These are phyloP conservation scores for Macquaria ambigua DNA, from an alignment of 2,113 vertebrate species.

Conservation along the genomic window DNA sequence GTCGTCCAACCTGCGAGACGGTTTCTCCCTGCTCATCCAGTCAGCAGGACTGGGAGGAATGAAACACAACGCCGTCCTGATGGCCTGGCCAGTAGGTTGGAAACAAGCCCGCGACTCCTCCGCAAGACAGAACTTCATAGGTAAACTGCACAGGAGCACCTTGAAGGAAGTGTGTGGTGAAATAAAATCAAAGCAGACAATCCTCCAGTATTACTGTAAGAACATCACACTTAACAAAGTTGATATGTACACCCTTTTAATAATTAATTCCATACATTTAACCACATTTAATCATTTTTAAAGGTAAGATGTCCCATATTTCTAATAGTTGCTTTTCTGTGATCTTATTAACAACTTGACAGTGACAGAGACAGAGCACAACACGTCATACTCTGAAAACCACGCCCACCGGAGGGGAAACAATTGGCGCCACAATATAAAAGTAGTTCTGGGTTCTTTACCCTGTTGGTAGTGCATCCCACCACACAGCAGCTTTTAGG, in stretches of 20 bases:
- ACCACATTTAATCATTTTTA: neutral
- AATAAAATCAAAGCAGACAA: neutral
- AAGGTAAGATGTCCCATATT: neutral
- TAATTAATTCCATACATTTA: neutral
- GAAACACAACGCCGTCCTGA: conserved; percentile 95
- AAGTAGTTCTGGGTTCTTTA: too few relatives aligned
- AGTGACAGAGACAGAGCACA: too few relatives aligned
- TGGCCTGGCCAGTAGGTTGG: conserved; percentile 93
- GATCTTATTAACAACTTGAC: neutral
- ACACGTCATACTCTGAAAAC: too few relatives aligned
- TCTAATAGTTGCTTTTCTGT: neutral
- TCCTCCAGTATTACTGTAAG: neutral
- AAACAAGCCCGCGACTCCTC: conserved; percentile 84
- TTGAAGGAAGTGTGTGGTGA: neutral
- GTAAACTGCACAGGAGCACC: conserved; percentile 68
- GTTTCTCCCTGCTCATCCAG: conserved; percentile 95
- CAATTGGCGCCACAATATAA: too few relatives aligned
- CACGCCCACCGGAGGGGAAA: too few relatives aligned
- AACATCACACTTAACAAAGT: neutral
- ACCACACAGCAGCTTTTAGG: too few relatives aligned
- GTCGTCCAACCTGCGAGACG: conserved; percentile 91
- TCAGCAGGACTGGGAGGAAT: conserved; percentile 95
- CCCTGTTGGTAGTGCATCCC: too few relatives aligned
- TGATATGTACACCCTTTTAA: neutral
- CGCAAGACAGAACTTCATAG: conserved; percentile 93